These are phyloP conservation scores for Allophyes oxyacanthae DNA, from an alignment of 2,888 invertebrate genomes.

Conservation along the genomic window DNA sequence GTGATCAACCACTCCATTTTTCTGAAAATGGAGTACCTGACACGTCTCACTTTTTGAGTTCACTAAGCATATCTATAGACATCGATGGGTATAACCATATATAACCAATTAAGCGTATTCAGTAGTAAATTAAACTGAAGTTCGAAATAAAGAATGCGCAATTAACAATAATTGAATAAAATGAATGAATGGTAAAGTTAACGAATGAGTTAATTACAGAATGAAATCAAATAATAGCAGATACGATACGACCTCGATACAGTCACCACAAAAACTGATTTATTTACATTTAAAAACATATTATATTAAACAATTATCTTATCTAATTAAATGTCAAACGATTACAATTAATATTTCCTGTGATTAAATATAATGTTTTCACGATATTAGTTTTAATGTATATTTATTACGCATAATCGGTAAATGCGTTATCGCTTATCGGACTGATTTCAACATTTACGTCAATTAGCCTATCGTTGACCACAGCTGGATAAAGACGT, in stretches of 20 bases:
- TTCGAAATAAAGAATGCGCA: constrained; percentile 13
- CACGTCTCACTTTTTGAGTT: too few relatives aligned
- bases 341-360: constrained; percentile 12
- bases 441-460: too few relatives aligned
- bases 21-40: too few relatives aligned
- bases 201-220: constrained; percentile 34
- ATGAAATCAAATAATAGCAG: constrained; percentile 16
- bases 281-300: constrained; percentile 16
- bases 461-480: too few relatives aligned
- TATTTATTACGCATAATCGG: constrained; percentile 6
- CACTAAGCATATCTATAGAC: too few relatives aligned
- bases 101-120: too few relatives aligned
- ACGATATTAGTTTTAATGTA: constrained; percentile 1
- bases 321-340: constrained; percentile 1
- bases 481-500: too few relatives aligned
- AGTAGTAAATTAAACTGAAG: constrained; percentile 9
- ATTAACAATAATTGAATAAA: constrained; percentile 23
- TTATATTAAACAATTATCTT: constrained; percentile 18
- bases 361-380: constrained; percentile 18
- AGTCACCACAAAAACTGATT: constrained; percentile 10
- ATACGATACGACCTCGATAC: constrained; percentile 9
- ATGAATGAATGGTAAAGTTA: constrained; percentile 23
- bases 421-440: constrained; percentile 1
- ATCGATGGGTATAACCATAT: too few relatives aligned
- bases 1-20: too few relatives aligned